Base-by-base conservation (phyloP, 1,140 invertebrate genomes). In the Cydia strobilella region DNA sequence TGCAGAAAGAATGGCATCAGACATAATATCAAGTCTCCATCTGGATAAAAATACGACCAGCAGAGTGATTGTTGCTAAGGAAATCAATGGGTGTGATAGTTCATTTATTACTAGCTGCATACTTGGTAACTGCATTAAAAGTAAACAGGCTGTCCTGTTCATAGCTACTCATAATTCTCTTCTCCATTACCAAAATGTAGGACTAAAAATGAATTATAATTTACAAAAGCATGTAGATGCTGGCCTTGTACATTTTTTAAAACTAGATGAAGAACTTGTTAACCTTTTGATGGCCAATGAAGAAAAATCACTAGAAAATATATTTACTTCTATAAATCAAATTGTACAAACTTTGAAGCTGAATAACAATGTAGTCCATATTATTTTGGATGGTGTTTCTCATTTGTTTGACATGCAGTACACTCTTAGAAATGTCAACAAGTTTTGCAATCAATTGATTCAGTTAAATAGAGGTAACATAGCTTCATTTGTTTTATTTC, bases 161-260 rank as follows among this genome's bases (percentile, higher is more conserved):
- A 91, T 96, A 74, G 94, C 94, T 72, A 94, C 95, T 77, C 96
- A 96, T 79, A 96, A 96, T 78, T 95, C 95, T 5, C 93, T 96
- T 69, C 91, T 94, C 27, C 96, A 96, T 84, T 96, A 96, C 81
- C 94, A 96, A 72, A 95, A 95, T 88, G 93, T 96, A 72, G 95
- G 95, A n/a, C 94, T 95, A 83, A 95, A 95, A 83, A 91, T 96
- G 80, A 96, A 96, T 31, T 96, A 96, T 80, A 96, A 96, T 86
- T 89, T 96, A 27, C 93, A 94, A 42, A 93, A 94, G 74, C 86
- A 94, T 78, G 86, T 94, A 73, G 93, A 94, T 18, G 89, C 93
- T 72, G 94, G 91, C 1, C 86, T 93, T 13, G 84, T 96, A 10
- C 85, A 91, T 62, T 93, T 95, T 74, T 94, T 82, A 80, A 85